A percentile compares a stretch with the other conserved stretches of the same genome.
These are phyloP conservation scores for Polyommatus icarus DNA, from an alignment of 2,888 invertebrate species.

Conservation along the genomic window DNA sequence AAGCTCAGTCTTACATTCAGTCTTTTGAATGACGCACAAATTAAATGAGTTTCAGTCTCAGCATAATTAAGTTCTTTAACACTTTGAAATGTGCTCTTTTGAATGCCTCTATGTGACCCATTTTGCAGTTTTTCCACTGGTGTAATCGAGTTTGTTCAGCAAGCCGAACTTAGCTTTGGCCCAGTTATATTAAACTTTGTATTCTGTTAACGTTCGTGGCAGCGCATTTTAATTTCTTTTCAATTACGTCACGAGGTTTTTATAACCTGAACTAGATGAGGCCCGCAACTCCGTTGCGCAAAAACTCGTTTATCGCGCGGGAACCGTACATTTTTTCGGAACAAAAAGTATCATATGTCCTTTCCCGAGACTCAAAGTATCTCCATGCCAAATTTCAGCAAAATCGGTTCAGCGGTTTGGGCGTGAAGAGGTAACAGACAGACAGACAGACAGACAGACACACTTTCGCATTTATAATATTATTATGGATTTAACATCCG, in stretches of 20 bases:
- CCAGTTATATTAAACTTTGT: constrained; percentile 34
- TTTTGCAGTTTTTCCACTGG: constrained; percentile 39
- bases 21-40: constrained; percentile 18
- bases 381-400: too few relatives aligned
- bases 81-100: constrained; percentile 40
- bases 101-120: constrained; percentile 40
- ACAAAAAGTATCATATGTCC: too few relatives aligned
- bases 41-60: constrained; percentile 33
- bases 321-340: too few relatives aligned
- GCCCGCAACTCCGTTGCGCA: too few relatives aligned
- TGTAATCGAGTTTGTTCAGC: constrained; percentile 34
- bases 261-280: neutral
- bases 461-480: too few relatives aligned
- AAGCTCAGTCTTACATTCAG: neutral
- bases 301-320: too few relatives aligned
- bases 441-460: too few relatives aligned
- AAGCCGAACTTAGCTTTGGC: constrained; percentile 35
- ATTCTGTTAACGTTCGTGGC: constrained; percentile 27
- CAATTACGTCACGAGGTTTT: neutral
- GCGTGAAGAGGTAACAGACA: too few relatives aligned
- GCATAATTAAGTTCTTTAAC: constrained; percentile 42
- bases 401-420: too few relatives aligned
- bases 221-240: neutral
- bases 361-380: too few relatives aligned
- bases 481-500: too few relatives aligned